phyloP scores from a whole-genome alignment of 2,888 invertebrate genomes.

The Meandrusa payeni region DNA sequence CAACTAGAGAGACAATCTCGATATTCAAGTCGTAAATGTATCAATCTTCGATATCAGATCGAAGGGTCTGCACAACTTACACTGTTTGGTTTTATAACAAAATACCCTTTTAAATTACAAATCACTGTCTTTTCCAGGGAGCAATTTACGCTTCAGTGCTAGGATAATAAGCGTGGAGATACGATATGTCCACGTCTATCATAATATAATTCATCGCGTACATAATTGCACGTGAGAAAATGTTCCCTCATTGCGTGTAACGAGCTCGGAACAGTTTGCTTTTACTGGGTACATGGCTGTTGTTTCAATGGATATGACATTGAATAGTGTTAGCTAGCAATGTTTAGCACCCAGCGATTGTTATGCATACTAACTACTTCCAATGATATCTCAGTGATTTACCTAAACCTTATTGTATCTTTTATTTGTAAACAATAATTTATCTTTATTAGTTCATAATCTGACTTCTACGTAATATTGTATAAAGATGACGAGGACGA shows the following conservation, averaged over 20 bases:
- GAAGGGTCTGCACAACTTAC: conserved; percentile 4
- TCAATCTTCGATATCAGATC: conserved; percentile 24
- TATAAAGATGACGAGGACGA: no score
- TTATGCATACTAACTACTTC: no score
- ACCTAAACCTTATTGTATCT: no score
- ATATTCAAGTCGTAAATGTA: conserved; percentile 17
- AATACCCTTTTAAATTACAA: conserved; percentile 16
- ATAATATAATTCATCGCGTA: conserved; percentile 24
- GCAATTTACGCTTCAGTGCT: conserved; percentile 11
- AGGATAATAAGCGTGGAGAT: conserved; percentile 22
- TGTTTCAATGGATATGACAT: neutral
- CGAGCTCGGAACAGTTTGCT: conserved; percentile 17
- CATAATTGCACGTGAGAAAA: conserved; percentile 26
- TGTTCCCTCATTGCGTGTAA: conserved; percentile 26
- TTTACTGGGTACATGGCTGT: conserved; percentile 7
- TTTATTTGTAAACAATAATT: no score
- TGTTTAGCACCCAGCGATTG: no score
- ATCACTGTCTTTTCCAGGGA: conserved; percentile 19
- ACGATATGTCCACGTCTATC: conserved; percentile 23
- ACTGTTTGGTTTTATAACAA: conserved; percentile 14
- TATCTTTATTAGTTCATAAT: no score
- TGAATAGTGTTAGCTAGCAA: no score
- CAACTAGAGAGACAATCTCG: conserved; percentile 1
- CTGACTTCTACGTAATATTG: no score
- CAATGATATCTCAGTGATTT: no score